Evolutionary conservation across 2,888 invertebrate genomes (phyloP), one percentile per base, ranked within the genome.

Genomic region (Chrysolina oricalcia): DNA sequence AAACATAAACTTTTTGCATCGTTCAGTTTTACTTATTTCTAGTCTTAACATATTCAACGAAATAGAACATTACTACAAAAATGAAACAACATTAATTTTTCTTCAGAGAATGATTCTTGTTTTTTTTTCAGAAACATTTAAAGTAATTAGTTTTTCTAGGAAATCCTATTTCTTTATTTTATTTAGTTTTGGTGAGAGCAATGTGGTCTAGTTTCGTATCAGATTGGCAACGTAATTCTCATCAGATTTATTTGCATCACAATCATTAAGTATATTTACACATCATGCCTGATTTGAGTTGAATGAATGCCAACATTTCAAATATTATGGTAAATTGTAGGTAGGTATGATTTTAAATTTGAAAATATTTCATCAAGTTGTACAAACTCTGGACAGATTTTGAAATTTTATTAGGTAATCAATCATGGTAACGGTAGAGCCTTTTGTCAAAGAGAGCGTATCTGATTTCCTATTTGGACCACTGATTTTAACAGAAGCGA

Each of bases 151-250:
- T 8, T 5, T 9, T 48, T 21, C 5, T 53, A 19, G 13, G 21
- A 21, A 53, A 21, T 17, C 10, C 17, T 6, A 8, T 50, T 50
- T 53, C 6, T 53, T 17, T 53, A 9, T 8, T 53, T 3, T 11
- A 19, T 35, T 6, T 8, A 53, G 17, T 21, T 19, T 11, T 21
- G 53, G 53, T 53, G 11, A 13, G 13, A 11, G 53, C 53, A 53
- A 21, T 19, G 21, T 53, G 53, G 17, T 53, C 53, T 11, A 53
- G 53, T 53, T 53, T 53, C 5, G 19, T 53, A 53, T 53, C 53
- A 23, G 53, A 53, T 53, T 53, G 53, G 53, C 53, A 53, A 53
- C 21, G 53, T 21, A 19, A 53, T 53, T 11, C 53, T 53, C 19
- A 21, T 53, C 53, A 53, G 53, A 53, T 21, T 21, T 53, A 53